Evolutionary conservation across 2,113 vertebrate species (phyloP), one percentile per base, ranked within the genome.

Genomic region (Chionis minor): DNA sequence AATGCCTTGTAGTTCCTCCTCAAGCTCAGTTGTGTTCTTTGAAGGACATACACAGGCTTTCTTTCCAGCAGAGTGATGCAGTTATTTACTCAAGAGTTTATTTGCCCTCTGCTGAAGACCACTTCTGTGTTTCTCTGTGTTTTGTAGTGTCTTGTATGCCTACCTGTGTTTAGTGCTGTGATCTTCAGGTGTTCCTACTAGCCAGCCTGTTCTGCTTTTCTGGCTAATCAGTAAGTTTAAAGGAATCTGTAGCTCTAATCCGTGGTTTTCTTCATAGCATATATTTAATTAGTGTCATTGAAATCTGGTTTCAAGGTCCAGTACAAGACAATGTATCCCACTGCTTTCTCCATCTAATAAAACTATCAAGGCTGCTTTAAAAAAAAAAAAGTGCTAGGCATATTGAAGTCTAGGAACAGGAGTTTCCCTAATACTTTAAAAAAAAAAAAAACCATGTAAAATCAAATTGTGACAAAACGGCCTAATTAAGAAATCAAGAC

Each of bases 301-400:
- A 67, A 96, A 93, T 92, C 30, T 81, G n/a, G 23, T 94, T 97
- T 88, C 88, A 86, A 89, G 94, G 92, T 95, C 84, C 72, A 17
- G 10, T 81, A 51, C 52, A 32, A 9, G 20, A 55, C 24, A 61
- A 59, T 38, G 38, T 96, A 94, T 75, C 56, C 63, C 59, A 47
- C 42, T 44, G n/a, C 58, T 82, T 81, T 82, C 28, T 81, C 14
- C 26, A 38, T 55, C 45, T 59, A 72, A 45, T 55, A 87, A 82
- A 88, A 61, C 10, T 16, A 86, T 16, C 14, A 62, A 75, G 23
- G 23, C n/a, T 90, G 16, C 49, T 84, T n/a, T 55, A 42, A 70
- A 79, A 56, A 23, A 38, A 67, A 66, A 32, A 44, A 67, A 16
- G 14, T 21, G 27, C 9, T 35, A 51, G 21, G 27, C 14, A 12